Percentiles rank a stretch among this genome's conserved stretches.
Evolutionary conservation across 1,140 invertebrate species (phyloP).

Genomic region (Euschistus heros): DNA sequence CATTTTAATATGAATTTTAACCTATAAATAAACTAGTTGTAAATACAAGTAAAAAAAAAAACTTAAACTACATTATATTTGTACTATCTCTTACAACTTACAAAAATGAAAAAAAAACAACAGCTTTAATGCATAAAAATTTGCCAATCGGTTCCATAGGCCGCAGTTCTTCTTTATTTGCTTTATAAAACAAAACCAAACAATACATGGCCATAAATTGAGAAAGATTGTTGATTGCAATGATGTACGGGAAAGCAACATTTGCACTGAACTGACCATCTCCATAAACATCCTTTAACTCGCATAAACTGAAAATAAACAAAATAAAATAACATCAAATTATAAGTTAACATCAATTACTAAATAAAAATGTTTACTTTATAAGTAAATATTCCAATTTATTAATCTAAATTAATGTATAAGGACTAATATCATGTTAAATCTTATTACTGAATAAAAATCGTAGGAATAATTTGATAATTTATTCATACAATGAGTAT

Average conservation of each 20-base stretch:
- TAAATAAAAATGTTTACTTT: too few relatives aligned
- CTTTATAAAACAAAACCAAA: constrained; percentile 85
- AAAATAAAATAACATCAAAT: not conserved
- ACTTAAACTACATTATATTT: constrained; percentile 12
- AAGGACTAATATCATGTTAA: too few relatives aligned
- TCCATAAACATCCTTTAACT: constrained; percentile 72
- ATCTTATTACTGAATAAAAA: too few relatives aligned
- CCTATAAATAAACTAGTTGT: not conserved
- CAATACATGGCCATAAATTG: constrained; percentile 96
- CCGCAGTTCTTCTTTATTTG: constrained; percentile 70
- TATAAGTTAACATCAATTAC: too few relatives aligned
- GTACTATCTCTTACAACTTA: constrained; percentile 57
- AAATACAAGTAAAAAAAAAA: constrained; percentile 1
- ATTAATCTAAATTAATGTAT: too few relatives aligned
- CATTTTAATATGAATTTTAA: not conserved
- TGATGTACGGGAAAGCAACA: constrained; percentile 81
- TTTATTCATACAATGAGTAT: too few relatives aligned
- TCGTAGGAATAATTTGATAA: too few relatives aligned
- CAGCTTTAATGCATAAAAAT: constrained; percentile 96
- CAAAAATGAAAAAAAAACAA: constrained; percentile 97
- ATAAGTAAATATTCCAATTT: too few relatives aligned
- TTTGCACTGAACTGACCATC: constrained; percentile 78
- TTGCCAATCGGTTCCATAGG: constrained; percentile 91
- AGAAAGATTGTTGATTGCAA: constrained; percentile 85
- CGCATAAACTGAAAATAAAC: constrained; percentile 60